Evolutionary conservation across 2,797 vertebrate species (phyloP).

Genomic region (Pelochelys cantorii): DNA sequence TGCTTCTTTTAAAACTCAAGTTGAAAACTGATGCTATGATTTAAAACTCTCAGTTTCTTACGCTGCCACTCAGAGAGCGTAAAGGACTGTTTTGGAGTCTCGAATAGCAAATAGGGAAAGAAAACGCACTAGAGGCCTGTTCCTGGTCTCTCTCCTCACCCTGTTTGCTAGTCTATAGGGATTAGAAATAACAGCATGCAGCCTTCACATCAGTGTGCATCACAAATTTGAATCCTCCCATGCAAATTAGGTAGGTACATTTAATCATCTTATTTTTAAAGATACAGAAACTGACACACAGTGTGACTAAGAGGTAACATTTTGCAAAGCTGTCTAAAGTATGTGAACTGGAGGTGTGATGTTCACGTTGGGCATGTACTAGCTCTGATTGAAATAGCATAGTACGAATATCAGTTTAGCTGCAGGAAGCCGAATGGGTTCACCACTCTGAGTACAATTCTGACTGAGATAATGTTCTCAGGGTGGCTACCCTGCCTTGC

Average conservation of each 20-base stretch:
- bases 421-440: neutral
- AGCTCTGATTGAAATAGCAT: neutral
- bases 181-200: neutral
- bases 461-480: neutral
- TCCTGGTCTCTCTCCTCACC: neutral
- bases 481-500: neutral
- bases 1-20: too few relatives aligned
- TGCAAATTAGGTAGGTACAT: neutral
- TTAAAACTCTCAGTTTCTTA: neutral
- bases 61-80: neutral
- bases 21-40: neutral
- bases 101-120: neutral
- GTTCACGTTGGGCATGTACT: neutral
- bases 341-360: neutral
- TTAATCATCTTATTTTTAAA: neutral
- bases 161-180: neutral
- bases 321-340: too few relatives aligned
- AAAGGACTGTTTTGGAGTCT: neutral
- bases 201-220: neutral
- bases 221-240: neutral
- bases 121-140: neutral
- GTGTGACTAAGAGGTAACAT: neutral
- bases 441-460: neutral
- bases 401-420: neutral
- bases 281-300: neutral